Evolutionary conservation across 2,113 vertebrate genomes (phyloP), one percentile per base, ranked within the genome.

Genomic region (Platanista minor): DNA sequence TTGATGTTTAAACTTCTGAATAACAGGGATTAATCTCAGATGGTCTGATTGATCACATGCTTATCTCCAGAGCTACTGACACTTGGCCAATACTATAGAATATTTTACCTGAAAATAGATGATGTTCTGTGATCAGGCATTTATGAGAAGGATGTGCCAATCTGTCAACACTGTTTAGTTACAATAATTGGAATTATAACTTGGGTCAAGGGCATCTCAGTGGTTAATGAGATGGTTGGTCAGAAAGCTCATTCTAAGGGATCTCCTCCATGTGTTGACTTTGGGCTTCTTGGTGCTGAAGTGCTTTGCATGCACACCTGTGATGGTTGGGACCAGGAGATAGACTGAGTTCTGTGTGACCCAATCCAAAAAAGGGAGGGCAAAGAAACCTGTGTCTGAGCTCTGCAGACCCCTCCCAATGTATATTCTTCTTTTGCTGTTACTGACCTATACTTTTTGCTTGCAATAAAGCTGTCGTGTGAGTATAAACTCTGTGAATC

Each of bases 141-240:
- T 18, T 33, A 33, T 25, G 43, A 61, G 14, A 31, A 90, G 80
- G 29, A 69, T 75, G 5, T 36, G 10, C 14, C 14, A 88, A 12
- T 14, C 29, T 87, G 66, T 91, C 49, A 90, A 31, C 17, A 85
- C 66, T 87, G 25, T 75, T 97, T 84, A 90, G 39, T 81, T 91
- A 62, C 36, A 90, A 94, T 92, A 74, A 87, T 18, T 96, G 23
- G 20, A 93, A 93, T 96, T 91, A 62, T 83, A 29, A 94, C 31
- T 57, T 59, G 33, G 20, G 2, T 39, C 54, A 75, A 54, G 21
- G 80, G 9, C 54, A 86, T 83, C 69, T 86, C 8, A 78, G 0
- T 88, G 15, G 13, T 89, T 82, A 85, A 57, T n/a, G n/a, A n/a
- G n/a, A n/a, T n/a, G 27, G 21, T 7, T 80, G 18, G 17, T 67